phyloP scores from a whole-genome alignment of 2,888 invertebrate genomes.

The Buathra laborator region DNA sequence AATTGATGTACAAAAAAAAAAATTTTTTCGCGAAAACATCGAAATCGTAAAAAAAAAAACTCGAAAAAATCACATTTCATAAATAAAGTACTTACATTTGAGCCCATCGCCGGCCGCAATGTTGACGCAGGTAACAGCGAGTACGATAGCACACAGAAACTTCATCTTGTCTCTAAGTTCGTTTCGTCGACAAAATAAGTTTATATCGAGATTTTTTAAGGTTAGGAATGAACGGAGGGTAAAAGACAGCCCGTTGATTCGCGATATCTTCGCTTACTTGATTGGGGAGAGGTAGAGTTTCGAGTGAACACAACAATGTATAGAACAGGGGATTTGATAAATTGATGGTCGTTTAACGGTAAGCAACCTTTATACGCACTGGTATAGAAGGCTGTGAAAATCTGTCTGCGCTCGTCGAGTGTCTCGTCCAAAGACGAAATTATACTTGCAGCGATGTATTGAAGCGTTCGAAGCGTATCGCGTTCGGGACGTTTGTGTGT shows the following conservation, averaged over 20 bases:
- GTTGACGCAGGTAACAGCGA: constrained; percentile 85
- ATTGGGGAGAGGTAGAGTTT: neutral
- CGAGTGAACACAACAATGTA: constrained; percentile 8
- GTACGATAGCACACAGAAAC: constrained; percentile 86
- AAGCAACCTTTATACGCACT: constrained; percentile 95
- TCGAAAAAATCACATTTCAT: constrained; percentile 29
- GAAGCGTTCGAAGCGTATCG: constrained; percentile 15
- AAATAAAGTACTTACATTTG: constrained; percentile 88
- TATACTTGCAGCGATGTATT: constrained; percentile 15
- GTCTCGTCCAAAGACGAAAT: constrained; percentile 56
- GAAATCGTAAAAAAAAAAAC: neutral
- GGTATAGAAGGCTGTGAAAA: constrained; percentile 91
- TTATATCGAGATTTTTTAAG: neutral
- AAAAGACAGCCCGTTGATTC: neutral
- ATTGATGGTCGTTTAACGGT: constrained; percentile 59
- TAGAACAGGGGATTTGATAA: constrained; percentile 12
- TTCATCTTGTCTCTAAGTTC: constrained; percentile 75
- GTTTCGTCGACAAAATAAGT: constrained; percentile 12
- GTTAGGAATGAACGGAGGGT: neutral
- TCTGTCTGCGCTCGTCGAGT: constrained; percentile 55
- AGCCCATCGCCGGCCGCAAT: constrained; percentile 86
- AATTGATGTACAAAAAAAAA: neutral
- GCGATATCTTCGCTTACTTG: constrained; percentile 2
- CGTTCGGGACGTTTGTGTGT: neutral
- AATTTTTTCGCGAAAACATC: neutral